Evolutionary conservation across 2,888 invertebrate species (phyloP).

Genomic region (Tetranychus truncatus): DNA sequence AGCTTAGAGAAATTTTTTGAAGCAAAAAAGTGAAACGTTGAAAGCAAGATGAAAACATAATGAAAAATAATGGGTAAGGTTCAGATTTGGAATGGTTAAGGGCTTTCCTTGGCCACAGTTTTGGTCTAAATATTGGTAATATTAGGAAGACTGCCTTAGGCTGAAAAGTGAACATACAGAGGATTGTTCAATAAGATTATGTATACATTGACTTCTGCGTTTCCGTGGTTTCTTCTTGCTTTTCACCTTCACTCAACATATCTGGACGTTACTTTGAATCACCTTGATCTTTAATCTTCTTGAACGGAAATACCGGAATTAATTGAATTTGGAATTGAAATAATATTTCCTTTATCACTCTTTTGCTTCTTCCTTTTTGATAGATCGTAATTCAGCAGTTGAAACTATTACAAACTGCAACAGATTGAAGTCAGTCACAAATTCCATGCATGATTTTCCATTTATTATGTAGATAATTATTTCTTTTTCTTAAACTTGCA

Average conservation of each 20-base stretch:
- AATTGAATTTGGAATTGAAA: not conserved
- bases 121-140: not conserved
- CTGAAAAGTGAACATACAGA: not conserved
- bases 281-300: not conserved
- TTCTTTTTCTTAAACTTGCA: not conserved
- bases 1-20: too few species aligned
- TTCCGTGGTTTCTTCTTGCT: not conserved
- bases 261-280: not conserved
- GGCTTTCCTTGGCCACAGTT: not conserved
- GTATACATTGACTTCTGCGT: not conserved
- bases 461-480: not conserved
- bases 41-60: too few species aligned
- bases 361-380: too few species aligned
- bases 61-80: too few species aligned
- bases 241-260: not conserved
- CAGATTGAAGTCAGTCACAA: not conserved
- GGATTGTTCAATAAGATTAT: not conserved
- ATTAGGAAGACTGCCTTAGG: not conserved
- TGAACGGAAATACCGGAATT: not conserved
- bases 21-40: too few species aligned
- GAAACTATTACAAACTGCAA: not conserved
- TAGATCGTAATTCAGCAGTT: not conserved
- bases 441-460: constrained; percentile 1
- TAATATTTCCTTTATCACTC: not conserved
- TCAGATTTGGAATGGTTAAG: not conserved